These are phyloP conservation scores for Ormyrus nitidulus DNA, from an alignment of 2,888 invertebrate genomes.

Conservation along the genomic window DNA sequence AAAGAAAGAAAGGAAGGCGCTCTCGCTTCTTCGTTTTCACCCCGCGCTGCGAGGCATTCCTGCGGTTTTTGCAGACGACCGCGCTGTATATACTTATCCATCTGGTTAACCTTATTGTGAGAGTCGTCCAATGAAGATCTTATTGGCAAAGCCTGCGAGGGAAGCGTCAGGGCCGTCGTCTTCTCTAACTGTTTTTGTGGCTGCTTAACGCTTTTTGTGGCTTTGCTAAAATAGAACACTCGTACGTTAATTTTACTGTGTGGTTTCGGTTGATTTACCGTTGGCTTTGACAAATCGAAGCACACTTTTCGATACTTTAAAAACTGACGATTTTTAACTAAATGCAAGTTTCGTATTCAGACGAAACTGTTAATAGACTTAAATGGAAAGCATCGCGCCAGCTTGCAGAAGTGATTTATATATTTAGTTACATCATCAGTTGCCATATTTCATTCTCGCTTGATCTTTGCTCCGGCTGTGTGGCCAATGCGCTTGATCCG, in stretches of 20 bases:
- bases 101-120: too few species aligned
- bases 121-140: conserved; percentile 20
- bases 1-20: not conserved
- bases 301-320: not conserved
- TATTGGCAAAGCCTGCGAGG: not conserved
- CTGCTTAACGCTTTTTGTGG: not conserved
- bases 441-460: too few species aligned
- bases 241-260: not conserved
- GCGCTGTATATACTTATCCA: too few species aligned
- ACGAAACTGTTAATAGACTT: too few species aligned
- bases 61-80: not conserved
- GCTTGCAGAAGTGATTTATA: too few species aligned
- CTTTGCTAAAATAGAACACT: conserved; percentile 8
- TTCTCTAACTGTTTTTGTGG: not conserved
- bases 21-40: not conserved
- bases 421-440: too few species aligned
- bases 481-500: too few species aligned
- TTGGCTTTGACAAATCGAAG: not conserved
- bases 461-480: too few species aligned
- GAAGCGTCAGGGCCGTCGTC: not conserved
- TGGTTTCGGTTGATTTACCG: conserved; percentile 15
- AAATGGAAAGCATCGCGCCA: too few species aligned
- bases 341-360: too few species aligned
- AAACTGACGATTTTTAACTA: too few species aligned
- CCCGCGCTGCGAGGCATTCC: not conserved